Evolutionary conservation across 2,888 invertebrate genomes (phyloP), one percentile per base, ranked within the genome.

Genomic region (Chrysolina haemoptera): DNA sequence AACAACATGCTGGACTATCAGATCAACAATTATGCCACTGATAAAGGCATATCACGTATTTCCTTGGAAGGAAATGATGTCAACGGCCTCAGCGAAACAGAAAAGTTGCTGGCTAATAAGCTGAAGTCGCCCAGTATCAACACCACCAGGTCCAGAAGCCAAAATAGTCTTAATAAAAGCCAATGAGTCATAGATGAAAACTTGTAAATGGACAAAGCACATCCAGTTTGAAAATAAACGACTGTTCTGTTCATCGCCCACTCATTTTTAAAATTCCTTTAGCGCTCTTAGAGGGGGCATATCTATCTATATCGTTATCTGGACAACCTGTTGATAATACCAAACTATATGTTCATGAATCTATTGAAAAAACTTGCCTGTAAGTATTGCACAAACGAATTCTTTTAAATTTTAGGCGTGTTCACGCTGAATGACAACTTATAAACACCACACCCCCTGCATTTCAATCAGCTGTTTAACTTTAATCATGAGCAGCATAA

Each of bases 401-500:
- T 46, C 59, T 16, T 66, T 35, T 16, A 40, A n/a, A 63, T 14
- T 63, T 41, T 48, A 40, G 46, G 70, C 35, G 35, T 63, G 27
- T 63, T 62, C 50, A 14, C 20, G 27, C 14, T 48, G 65, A 22
- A 66, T 50, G 27, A 50, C 50, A 66, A 35, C 50, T 50, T 35
- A 35, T 11, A 27, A 27, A 10, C 62, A 73, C 73, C 73, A 73
- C 73, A 73, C 73, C 73, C 73, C 66, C 27, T 67, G 73, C 75
- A 76, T 76, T 76, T 73, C 76, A 78, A 78, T 78, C 78, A 79
- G 78, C 77, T 79, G 78, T 70, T 75, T 73, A 66, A 35, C 35
- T 27, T 35, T 27, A 59, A 35, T 8, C 27, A 27, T 59, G n/a
- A 35, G 8, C 27, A 14, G 0, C 46, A 67, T 70, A 77, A 78